Evolutionary conservation across 2,888 invertebrate genomes (phyloP), one percentile per base, ranked within the genome.

Genomic region (Euclidia mi): DNA sequence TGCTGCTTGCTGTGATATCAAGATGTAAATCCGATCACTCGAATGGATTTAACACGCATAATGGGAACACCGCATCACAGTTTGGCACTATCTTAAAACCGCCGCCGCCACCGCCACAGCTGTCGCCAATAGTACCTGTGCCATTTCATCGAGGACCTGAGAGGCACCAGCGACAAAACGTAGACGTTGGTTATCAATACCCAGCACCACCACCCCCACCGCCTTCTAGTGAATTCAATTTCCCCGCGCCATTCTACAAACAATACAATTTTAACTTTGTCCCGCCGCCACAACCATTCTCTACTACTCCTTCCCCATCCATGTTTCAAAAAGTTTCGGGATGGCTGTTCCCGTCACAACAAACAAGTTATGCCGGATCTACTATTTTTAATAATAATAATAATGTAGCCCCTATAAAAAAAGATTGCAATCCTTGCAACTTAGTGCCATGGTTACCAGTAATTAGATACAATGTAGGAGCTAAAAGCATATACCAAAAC

Each of bases 401-500:
- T 62, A 86, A 80, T 61, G 61, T 84, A 77, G 78, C 80, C 17
- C 88, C 89, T 50, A 81, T 88, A 40, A 95, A 95, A 63, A 95
- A 95, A 78, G 95, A 95, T 63, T 98, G 98, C 79, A 96, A 97
- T 79, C 96, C 97, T 49, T 98, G 98, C 80, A 97, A 98, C 84
- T 95, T 96, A 83, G 95, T 96, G 77, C 98, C 98, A 56, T 98
- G 98, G 98, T 95, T 97, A 73, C 98, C 98, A 31, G 96, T 98
- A 62, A 89, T 94, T 72, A 90, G 89, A 85, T 95, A 93, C 80
- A 90, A 92, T 77, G 74, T 90, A 81, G 87, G 87, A 68, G 80
- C 84, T 70, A 88, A 90, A 86, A 90, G 84, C 81, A 51, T 78
- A 57, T 78, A 83, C 51, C 85, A 84, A 63, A 89, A 78, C 78